A percentile compares a stretch with the other conserved stretches of the same genome.
These are phyloP conservation scores for Balearica regulorum DNA, from an alignment of 2,797 vertebrate genomes.

Conservation along the genomic window DNA sequence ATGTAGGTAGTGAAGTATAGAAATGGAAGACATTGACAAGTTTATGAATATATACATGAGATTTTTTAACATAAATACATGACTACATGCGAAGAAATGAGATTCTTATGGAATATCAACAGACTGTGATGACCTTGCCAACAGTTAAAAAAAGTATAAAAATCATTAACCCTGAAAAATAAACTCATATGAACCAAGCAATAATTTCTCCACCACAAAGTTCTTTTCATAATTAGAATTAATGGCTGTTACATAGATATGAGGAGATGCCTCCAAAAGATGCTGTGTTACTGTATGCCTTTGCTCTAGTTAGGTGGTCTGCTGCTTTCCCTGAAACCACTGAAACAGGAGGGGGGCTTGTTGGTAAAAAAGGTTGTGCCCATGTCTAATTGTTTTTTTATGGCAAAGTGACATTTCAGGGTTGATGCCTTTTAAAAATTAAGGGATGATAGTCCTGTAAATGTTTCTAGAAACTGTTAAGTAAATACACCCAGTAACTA, in stretches of 20 bases:
- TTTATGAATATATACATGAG: neutral
- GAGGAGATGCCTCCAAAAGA: neutral
- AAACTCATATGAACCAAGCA: neutral
- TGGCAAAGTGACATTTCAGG: neutral
- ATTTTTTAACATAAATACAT: neutral
- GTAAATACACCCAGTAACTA: neutral
- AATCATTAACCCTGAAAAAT: neutral
- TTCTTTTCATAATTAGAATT: neutral
- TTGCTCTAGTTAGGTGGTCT: neutral
- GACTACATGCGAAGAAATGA: neutral
- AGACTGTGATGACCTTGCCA: neutral
- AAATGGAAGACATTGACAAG: neutral
- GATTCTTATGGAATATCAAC: neutral
- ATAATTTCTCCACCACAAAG: neutral
- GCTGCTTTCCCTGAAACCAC: neutral
- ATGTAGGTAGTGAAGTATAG: neutral
- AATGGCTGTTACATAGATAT: neutral
- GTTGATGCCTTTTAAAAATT: neutral
- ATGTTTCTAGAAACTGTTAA: neutral
- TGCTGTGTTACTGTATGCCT: neutral
- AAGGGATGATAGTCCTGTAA: neutral
- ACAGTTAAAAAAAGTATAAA: neutral
- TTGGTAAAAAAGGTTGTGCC: neutral
- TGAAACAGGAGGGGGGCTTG: neutral
- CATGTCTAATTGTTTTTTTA: neutral